Evolutionary conservation across 2,113 vertebrate genomes (phyloP).

Genomic region (Sialia sialis): DNA sequence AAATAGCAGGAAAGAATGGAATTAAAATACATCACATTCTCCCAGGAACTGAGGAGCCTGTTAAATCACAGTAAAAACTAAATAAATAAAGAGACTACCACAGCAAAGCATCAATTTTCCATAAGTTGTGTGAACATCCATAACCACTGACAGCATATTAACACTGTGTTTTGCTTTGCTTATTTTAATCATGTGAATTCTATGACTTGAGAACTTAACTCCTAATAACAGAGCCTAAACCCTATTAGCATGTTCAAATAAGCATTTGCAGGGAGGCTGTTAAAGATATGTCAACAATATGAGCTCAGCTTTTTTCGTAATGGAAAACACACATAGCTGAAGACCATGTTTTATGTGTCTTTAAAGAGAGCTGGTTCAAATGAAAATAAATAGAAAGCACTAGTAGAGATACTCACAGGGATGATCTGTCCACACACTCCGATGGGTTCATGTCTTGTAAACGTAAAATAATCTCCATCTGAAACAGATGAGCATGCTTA

Average conservation of each 20-base stretch:
- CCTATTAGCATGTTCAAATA: constrained; percentile 79
- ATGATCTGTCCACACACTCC: constrained; percentile 99
- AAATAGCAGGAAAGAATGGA: constrained; percentile 64
- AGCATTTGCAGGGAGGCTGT: constrained; percentile 81
- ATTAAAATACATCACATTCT: constrained; percentile 62
- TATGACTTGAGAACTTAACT: constrained; percentile 70
- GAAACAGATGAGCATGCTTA: constrained; percentile 72
- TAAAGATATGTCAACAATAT: constrained; percentile 79
- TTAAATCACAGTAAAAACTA: constrained; percentile 71
- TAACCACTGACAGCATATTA: constrained; percentile 67
- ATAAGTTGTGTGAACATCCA: constrained; percentile 63
- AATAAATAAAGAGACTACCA: constrained; percentile 71
- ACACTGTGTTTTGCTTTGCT: constrained; percentile 70
- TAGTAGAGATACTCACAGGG: constrained; percentile 87
- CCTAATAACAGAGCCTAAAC: constrained; percentile 70
- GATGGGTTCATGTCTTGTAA: constrained; percentile 96
- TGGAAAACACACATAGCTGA: constrained; percentile 73
- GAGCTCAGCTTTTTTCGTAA: constrained; percentile 66
- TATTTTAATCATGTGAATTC: constrained; percentile 75
- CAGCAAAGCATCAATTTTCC: constrained; percentile 70
- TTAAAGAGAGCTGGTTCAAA: constrained; percentile 68
- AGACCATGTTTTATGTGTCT: constrained; percentile 69
- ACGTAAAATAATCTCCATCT: constrained; percentile 98
- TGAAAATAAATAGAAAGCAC: constrained; percentile 72
- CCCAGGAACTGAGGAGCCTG: constrained; percentile 60